These are phyloP conservation scores for Chloroceryle amazona DNA, from an alignment of 2,797 vertebrate species.

Conservation along the genomic window DNA sequence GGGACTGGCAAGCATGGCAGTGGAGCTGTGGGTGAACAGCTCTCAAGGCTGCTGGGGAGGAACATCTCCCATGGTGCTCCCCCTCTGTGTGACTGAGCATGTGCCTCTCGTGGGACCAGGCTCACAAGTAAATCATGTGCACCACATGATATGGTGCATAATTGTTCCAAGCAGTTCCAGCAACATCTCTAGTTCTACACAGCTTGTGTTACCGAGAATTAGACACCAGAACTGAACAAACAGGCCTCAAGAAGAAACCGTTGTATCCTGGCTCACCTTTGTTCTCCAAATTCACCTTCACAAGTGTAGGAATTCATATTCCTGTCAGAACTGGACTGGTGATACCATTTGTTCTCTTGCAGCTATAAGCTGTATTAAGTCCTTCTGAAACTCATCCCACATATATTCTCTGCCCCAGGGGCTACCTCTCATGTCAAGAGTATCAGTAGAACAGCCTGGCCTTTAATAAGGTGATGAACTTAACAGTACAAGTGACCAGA, in stretches of 20 bases:
- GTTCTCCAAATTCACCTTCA: background rate
- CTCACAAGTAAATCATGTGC: background rate
- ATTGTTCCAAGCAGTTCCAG: background rate
- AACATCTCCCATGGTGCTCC: background rate
- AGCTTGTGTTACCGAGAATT: background rate
- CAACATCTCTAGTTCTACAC: background rate
- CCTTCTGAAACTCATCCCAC: background rate
- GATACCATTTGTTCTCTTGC: background rate
- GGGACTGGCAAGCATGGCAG: background rate
- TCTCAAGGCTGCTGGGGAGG: background rate
- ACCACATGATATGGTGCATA: rapidly evolving
- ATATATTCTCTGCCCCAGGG: background rate
- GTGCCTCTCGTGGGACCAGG: background rate
- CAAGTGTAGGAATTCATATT: background rate
- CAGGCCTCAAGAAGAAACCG: background rate
- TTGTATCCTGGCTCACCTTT: background rate
- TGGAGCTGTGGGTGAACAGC: background rate
- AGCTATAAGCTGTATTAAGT: background rate
- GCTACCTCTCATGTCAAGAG: background rate
- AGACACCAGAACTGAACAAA: background rate
- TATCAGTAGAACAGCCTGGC: background rate
- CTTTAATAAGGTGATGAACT: background rate
- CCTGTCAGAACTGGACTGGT: background rate
- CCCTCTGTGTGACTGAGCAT: background rate
- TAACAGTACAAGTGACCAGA: background rate